Base-by-base conservation (phyloP, 2,113 vertebrate species). In the Amblyopsis rosae region DNA sequence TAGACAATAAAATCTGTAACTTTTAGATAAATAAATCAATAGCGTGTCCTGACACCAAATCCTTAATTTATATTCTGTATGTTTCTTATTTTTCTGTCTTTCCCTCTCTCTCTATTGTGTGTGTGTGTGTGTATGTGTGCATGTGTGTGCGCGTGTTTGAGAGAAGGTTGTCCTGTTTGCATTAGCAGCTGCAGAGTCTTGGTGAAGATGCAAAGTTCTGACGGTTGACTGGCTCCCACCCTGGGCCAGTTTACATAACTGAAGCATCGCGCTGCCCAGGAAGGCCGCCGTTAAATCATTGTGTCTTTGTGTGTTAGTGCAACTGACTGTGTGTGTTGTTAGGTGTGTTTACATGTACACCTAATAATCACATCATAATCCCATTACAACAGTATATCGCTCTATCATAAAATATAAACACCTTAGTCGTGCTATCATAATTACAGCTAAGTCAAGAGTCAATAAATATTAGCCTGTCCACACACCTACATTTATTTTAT, bases 231-330 rank as follows among this genome's bases (percentile, higher is more conserved):
- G 86, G 85, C 61, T 91, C 77, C 85, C 70, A 86, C 87, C 82
- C 62, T 49, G 51, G 70, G 68, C 77, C 86, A 77, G 92, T 93
- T 93, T 93, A 93, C 90, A 93, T 92, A 93, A 92, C 92, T 92
- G 92, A 91, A 91, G 90, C 73, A 72, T 70, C 79, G 63, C 81
- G 76, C 78, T 82, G 81, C 70, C 81, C 64, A 19, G 75, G 62
- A 75, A 76, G 76, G 66, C 89, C 76, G 90, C 91, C 86, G 91
- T 93, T 92, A 92, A 91, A 85, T 88, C 77, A 46, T 54, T 35
- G 49, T 67, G 73, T 73, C 68, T 79, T 53, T 63, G 41, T 59
- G 59, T 55, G 64, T 68, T 66, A 32, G 63, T 49, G 60, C 48
- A 54, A 63, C 67, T 67, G 71, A 70, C 61, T 69, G 60, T 70